phyloP scores from a whole-genome alignment of 2,797 vertebrate genomes.

The Novumbra hubbsi region DNA sequence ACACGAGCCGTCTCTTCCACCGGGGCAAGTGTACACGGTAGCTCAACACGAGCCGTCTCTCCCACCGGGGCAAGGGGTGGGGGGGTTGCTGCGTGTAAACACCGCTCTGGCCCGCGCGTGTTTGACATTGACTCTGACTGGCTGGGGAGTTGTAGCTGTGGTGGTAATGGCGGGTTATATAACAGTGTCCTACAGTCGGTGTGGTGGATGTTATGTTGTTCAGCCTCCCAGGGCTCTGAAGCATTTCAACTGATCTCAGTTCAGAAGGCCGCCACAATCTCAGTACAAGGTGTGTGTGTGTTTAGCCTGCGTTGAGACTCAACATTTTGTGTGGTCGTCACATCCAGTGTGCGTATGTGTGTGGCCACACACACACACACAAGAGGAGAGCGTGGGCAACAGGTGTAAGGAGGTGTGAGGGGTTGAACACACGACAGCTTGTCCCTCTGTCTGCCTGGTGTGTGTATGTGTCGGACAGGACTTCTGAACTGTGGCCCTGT shows the following conservation, averaged over 20 bases:
- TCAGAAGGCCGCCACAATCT: neutral
- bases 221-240: constrained; percentile 19
- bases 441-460: constrained; percentile 15
- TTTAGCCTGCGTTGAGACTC: neutral
- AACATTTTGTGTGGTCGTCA: neutral
- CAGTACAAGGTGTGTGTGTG: constrained; percentile 5
- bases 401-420: constrained; percentile 54
- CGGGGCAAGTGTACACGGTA: no score
- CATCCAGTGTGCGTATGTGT: neutral
- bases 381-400: constrained; percentile 46
- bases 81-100: no score
- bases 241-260: neutral
- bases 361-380: constrained; percentile 16
- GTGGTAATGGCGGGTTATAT: constrained; percentile 36
- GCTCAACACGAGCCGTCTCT: constrained; percentile 13
- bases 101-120: constrained; percentile 22
- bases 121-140: constrained; percentile 44
- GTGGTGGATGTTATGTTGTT: constrained; percentile 32
- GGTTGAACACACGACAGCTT: constrained; percentile 17
- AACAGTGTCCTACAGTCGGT: constrained; percentile 32
- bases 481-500: constrained; percentile 39
- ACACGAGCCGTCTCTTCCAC: neutral
- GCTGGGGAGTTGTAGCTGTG: constrained; percentile 34
- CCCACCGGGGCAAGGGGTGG: neutral
- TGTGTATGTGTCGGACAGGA: constrained; percentile 14